Evolutionary conservation across 1,140 invertebrate species (phyloP).

Genomic region (Heliconius nattereri): DNA sequence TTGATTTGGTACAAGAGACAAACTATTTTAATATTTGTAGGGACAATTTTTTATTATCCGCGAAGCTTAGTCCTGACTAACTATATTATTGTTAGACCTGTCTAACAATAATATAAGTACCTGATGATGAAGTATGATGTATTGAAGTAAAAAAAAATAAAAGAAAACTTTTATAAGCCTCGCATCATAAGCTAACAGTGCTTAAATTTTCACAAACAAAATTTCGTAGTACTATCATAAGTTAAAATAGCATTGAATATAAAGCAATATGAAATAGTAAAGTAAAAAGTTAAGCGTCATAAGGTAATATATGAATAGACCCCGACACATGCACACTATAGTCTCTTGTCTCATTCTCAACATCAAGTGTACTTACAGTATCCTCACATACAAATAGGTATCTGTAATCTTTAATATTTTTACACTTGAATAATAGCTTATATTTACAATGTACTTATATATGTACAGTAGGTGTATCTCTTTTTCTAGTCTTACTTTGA

Average conservation of each 20-base stretch:
- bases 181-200: not conserved
- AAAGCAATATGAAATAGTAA: not conserved
- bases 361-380: not conserved
- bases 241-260: not conserved
- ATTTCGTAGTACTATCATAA: conserved; percentile 4
- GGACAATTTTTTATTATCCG: not conserved
- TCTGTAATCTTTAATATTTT: not conserved
- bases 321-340: not conserved
- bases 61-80: not conserved
- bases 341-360: not conserved
- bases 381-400: not conserved
- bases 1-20: not conserved
- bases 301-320: not conserved
- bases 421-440: not conserved
- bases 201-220: not conserved
- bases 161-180: not conserved
- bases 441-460: not conserved
- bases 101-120: not conserved
- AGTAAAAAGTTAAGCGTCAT: not conserved
- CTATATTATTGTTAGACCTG: not conserved
- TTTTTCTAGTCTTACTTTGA: not conserved
- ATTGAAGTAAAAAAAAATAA: not conserved
- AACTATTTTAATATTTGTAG: not conserved
- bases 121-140: not conserved
- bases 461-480: not conserved